Conservation (phyloP, 2,797 vertebrate species). For the Leuciscus waleckii region DNA sequence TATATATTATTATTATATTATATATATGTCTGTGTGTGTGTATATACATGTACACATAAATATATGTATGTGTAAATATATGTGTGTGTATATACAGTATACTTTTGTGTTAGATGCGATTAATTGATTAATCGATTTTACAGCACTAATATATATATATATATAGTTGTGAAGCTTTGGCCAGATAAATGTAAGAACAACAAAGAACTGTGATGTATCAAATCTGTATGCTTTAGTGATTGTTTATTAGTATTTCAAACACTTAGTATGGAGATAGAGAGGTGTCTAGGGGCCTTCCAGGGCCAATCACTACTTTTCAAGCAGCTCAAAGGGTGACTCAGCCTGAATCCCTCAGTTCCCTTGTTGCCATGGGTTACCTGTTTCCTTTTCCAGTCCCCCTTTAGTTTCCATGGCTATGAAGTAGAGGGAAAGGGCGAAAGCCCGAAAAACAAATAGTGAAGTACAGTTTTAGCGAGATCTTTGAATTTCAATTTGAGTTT, state of each 20-base stretch:
- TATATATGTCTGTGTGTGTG: no score
- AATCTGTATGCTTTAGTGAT: background rate
- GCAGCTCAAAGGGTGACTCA: slow-evolving; percentile 55
- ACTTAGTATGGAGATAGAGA: slow-evolving; percentile 8
- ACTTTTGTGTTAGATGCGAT: no score
- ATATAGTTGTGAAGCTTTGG: no score
- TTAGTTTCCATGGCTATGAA: slow-evolving; percentile 58
- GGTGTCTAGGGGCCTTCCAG: slow-evolving; percentile 39
- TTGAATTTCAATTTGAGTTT: slow-evolving; percentile 58
- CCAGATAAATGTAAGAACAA: background rate
- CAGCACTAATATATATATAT: no score
- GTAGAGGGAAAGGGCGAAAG: slow-evolving; percentile 48
- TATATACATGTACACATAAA: no score
- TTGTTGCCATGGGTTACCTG: slow-evolving; percentile 61
- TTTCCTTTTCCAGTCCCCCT: slow-evolving; percentile 53
- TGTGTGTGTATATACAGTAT: no score
- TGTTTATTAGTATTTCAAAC: slow-evolving; percentile 20
- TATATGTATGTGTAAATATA: no score
- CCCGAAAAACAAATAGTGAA: slow-evolving; percentile 61
- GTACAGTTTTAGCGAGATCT: slow-evolving; percentile 45
- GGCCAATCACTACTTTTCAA: slow-evolving; percentile 46
- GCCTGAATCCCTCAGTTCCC: slow-evolving; percentile 44
- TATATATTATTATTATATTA: no score
- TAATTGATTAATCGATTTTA: no score
- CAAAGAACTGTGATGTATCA: background rate